phyloP scores from a whole-genome alignment of 2,888 invertebrate genomes.

The Phortica okadai region DNA sequence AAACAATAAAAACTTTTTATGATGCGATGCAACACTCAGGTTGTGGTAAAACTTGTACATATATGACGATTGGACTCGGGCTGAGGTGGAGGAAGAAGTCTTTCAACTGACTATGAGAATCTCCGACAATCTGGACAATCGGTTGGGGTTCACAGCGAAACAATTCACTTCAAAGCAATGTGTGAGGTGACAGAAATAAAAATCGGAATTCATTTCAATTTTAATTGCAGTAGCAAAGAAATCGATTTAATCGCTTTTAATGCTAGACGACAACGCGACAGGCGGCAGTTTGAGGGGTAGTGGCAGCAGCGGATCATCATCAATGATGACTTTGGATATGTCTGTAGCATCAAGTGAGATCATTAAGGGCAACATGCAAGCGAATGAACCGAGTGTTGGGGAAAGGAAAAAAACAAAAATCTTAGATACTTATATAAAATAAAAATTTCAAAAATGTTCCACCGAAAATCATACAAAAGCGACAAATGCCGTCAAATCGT shows the following conservation, averaged over 20 bases:
- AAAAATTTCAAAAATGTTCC: constrained; percentile 24
- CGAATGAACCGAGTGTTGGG: background rate
- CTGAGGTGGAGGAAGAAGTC: background rate
- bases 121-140: constrained; percentile 1
- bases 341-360: constrained; percentile 17
- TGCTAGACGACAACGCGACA: constrained; percentile 52
- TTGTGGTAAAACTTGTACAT: constrained; percentile 63
- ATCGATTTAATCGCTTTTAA: constrained; percentile 70
- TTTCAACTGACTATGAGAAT: background rate
- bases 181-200: constrained; percentile 52
- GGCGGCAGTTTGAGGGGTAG: constrained; percentile 38
- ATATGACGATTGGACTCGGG: background rate
- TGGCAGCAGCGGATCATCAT: constrained; percentile 44
- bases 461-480: background rate
- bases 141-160: background rate
- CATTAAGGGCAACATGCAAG: constrained; percentile 9
- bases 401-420: background rate
- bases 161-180: background rate
- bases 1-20: constrained; percentile 65
- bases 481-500: constrained; percentile 15
- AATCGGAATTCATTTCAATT: constrained; percentile 57
- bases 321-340: constrained; percentile 37
- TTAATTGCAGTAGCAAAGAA: constrained; percentile 62
- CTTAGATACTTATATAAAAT: background rate
- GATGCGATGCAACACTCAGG: constrained; percentile 54